A percentile compares a stretch with the other conserved stretches of the same genome.
These are phyloP conservation scores for Shinisaurus crocodilurus DNA, from an alignment of 2,113 vertebrate species.

Conservation along the genomic window DNA sequence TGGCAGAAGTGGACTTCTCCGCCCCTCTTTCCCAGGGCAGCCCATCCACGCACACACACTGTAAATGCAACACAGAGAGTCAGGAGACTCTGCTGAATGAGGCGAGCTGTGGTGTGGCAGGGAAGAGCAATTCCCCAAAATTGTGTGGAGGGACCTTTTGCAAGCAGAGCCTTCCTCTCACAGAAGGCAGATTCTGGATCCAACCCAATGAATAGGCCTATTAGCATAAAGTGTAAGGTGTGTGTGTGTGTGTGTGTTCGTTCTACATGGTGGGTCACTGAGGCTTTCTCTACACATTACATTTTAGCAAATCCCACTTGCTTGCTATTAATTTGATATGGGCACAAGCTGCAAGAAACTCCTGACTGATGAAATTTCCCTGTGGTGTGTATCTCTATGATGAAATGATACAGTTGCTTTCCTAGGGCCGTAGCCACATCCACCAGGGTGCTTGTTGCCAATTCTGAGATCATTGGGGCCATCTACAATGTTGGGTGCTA, in stretches of 20 bases:
- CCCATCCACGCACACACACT: too few species aligned
- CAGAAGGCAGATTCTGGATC: too few species aligned
- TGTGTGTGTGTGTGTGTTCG: background rate
- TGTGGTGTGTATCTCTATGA: background rate
- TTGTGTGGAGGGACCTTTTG: too few species aligned
- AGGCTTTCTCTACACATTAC: background rate
- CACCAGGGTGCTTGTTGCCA: background rate
- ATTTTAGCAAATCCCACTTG: background rate
- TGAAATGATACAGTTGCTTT: background rate
- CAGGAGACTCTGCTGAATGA: too few species aligned
- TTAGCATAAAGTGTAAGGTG: too few species aligned
- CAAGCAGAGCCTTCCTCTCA: too few species aligned
- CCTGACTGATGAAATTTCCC: background rate
- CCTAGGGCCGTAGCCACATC: background rate
- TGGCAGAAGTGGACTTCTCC: too few species aligned
- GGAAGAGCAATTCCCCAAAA: too few species aligned
- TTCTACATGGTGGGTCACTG: background rate
- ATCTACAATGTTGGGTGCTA: background rate
- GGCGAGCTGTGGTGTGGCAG: too few species aligned
- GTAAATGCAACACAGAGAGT: too few species aligned
- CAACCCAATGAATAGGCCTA: too few species aligned
- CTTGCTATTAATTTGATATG: background rate
- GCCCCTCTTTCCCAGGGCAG: too few species aligned
- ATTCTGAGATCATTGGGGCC: background rate
- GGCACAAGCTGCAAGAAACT: background rate